Evolutionary conservation across 2,888 invertebrate genomes (phyloP).

Genomic region (Erpobdella octoculata): DNA sequence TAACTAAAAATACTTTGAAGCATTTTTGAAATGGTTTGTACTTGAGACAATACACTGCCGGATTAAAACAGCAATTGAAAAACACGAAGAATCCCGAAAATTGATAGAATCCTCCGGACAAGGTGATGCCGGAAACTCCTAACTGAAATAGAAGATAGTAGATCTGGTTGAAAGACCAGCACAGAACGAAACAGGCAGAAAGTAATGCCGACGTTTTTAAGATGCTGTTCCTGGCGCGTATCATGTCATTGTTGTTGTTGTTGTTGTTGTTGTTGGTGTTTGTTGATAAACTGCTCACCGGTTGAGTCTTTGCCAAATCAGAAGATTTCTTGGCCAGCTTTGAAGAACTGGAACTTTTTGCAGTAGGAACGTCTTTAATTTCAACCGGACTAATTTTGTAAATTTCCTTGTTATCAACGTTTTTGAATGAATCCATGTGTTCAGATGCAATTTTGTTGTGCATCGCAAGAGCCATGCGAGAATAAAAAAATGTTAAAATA

Average conservation of each 20-base stretch:
- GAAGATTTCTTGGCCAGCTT: neutral
- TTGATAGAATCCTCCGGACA: constrained; percentile 22
- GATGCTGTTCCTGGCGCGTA: constrained; percentile 22
- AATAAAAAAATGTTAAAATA: constrained; percentile 34
- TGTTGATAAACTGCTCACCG: too few species aligned
- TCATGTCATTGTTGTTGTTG: constrained; percentile 19
- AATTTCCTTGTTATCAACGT: too few species aligned
- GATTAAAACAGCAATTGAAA: constrained; percentile 34
- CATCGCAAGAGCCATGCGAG: constrained; percentile 29
- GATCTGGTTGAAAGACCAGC: constrained; percentile 29
- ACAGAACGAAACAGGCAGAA: constrained; percentile 18
- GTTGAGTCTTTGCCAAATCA: too few species aligned
- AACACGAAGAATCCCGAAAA: constrained; percentile 29
- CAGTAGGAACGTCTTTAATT: too few species aligned
- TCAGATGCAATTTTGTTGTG: constrained; percentile 14
- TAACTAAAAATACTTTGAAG: neutral
- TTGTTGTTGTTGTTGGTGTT: too few species aligned
- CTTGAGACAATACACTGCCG: constrained; percentile 33
- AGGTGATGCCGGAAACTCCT: neutral
- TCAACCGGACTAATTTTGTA: too few species aligned
- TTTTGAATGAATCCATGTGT: neutral
- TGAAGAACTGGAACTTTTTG: neutral
- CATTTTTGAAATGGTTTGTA: constrained; percentile 35
- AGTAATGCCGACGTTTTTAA: constrained; percentile 25
- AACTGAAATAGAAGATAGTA: constrained; percentile 19